Conservation (phyloP, 2,888 invertebrate genomes). For the Melangyna quadrimaculata region DNA sequence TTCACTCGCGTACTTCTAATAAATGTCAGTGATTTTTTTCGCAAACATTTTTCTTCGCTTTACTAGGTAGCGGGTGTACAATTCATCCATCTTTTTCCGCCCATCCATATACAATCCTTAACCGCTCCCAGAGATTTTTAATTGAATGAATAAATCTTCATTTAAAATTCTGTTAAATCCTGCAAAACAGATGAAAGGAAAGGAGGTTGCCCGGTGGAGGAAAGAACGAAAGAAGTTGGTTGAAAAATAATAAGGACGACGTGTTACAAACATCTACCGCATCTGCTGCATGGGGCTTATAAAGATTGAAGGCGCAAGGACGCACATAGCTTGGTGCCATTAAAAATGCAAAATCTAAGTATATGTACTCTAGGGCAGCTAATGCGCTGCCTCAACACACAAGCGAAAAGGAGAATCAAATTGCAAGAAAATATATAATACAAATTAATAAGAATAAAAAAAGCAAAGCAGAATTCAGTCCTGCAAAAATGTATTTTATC, state of each 20-base stretch:
- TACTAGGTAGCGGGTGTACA: slow-evolving; percentile 7
- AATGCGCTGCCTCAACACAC: slow-evolving; percentile 24
- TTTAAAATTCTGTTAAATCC: slow-evolving; percentile 56
- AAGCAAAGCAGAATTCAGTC: not conserved
- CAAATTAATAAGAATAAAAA: slow-evolving; percentile 26
- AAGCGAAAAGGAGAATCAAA: slow-evolving; percentile 16
- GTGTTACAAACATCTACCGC: slow-evolving; percentile 45
- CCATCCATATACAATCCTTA: slow-evolving; percentile 22
- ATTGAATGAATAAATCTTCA: slow-evolving; percentile 71
- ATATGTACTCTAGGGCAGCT: slow-evolving; percentile 5
- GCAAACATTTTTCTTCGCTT: slow-evolving; percentile 33
- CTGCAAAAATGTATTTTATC: slow-evolving; percentile 8
- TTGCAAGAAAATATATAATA: slow-evolving; percentile 23
- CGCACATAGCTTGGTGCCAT: slow-evolving; percentile 23
- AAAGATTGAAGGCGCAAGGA: slow-evolving; percentile 38
- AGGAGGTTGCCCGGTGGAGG: not conserved
- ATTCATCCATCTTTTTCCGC: slow-evolving; percentile 7
- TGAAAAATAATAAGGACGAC: slow-evolving; percentile 33
- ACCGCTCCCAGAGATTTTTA: slow-evolving; percentile 64
- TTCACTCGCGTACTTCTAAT: slow-evolving; percentile 65
- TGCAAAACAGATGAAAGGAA: slow-evolving; percentile 20
- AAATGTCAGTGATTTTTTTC: slow-evolving; percentile 62
- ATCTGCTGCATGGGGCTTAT: slow-evolving; percentile 33
- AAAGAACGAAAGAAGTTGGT: not conserved
- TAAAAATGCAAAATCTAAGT: slow-evolving; percentile 64